phyloP scores from a whole-genome alignment of 2,113 vertebrate genomes.

The Puma concolor region DNA sequence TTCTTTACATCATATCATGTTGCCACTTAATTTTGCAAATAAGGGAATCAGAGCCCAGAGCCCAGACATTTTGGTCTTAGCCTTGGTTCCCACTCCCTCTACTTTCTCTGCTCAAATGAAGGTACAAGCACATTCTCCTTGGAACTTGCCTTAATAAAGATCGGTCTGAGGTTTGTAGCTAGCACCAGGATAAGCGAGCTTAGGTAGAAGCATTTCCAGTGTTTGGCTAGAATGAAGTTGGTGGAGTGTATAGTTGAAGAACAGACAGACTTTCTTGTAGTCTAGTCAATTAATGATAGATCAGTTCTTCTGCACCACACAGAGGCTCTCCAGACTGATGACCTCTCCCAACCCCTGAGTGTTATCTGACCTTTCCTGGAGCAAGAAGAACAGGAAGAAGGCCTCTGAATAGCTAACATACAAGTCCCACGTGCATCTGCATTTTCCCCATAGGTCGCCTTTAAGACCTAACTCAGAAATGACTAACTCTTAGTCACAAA shows the following conservation, averaged over 20 bases:
- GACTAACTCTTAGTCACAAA: slow-evolving; percentile 32
- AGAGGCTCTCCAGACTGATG: not conserved
- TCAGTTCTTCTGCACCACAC: not conserved
- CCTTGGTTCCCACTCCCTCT: not conserved
- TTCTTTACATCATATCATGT: not conserved
- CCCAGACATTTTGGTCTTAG: not conserved
- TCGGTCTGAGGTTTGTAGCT: not conserved
- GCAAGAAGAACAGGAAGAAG: slow-evolving; percentile 27
- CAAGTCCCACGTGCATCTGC: not conserved
- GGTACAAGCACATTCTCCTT: not conserved
- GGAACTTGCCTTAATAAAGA: not conserved
- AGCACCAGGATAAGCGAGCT: not conserved
- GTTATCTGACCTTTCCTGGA: not conserved
- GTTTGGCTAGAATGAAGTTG: slow-evolving; percentile 25
- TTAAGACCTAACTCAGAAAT: not conserved
- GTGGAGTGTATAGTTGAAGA: not conserved
- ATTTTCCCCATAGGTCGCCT: not conserved
- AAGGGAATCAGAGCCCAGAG: not conserved
- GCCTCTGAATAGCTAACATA: slow-evolving; percentile 1
- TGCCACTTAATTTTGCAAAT: slow-evolving; percentile 13
- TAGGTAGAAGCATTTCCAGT: slow-evolving; percentile 18
- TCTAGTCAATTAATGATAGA: not conserved
- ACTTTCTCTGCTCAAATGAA: not conserved
- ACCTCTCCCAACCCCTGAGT: not conserved
- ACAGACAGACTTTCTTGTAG: not conserved